Conservation (phyloP, 2,797 vertebrate genomes). For the Ctenopoma multispine region DNA sequence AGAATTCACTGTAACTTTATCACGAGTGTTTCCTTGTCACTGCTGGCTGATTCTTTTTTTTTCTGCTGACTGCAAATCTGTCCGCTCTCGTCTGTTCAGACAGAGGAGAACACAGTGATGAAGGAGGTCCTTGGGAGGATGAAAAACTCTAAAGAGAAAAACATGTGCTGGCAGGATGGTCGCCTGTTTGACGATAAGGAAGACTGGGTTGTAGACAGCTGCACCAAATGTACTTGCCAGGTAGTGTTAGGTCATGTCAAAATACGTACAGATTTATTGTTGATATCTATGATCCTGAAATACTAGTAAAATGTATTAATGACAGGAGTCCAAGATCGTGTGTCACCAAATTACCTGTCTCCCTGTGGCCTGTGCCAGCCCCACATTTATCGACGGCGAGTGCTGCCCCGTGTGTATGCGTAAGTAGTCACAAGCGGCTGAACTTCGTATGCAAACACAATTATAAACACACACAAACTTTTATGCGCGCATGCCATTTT, state of each 20-base stretch:
- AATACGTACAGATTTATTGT: conserved; percentile 10
- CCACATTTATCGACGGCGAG: conserved; percentile 92
- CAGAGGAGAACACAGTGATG: conserved; percentile 94
- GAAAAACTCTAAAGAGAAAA: conserved; percentile 89
- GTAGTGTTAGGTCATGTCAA: conserved; percentile 73
- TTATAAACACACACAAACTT: conserved; percentile 27
- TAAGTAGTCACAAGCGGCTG: conserved; percentile 81
- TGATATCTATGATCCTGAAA: conserved; percentile 29
- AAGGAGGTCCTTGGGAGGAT: conserved; percentile 92
- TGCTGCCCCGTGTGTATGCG: conserved; percentile 94
- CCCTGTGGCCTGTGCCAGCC: conserved; percentile 91
- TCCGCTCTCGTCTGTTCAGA: conserved; percentile 82
- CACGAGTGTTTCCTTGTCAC: conserved; percentile 21
- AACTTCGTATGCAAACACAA: conserved; percentile 32
- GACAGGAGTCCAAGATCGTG: conserved; percentile 94
- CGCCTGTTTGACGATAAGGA: conserved; percentile 95
- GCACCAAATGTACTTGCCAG: conserved; percentile 96
- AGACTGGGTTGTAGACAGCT: conserved; percentile 98
- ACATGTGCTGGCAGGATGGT: conserved; percentile 97
- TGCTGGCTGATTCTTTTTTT: conserved; percentile 45
- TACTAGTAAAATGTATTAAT: conserved; percentile 25
- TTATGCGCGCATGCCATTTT: conserved; percentile 46
- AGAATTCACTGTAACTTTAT: conserved; percentile 20
- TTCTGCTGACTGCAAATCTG: conserved; percentile 43
- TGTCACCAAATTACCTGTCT: conserved; percentile 96